Percentiles rank a stretch among this genome's conserved stretches.
phyloP scores from a whole-genome alignment of 2,113 vertebrate species.

The Chascanopsetta lugubris region DNA sequence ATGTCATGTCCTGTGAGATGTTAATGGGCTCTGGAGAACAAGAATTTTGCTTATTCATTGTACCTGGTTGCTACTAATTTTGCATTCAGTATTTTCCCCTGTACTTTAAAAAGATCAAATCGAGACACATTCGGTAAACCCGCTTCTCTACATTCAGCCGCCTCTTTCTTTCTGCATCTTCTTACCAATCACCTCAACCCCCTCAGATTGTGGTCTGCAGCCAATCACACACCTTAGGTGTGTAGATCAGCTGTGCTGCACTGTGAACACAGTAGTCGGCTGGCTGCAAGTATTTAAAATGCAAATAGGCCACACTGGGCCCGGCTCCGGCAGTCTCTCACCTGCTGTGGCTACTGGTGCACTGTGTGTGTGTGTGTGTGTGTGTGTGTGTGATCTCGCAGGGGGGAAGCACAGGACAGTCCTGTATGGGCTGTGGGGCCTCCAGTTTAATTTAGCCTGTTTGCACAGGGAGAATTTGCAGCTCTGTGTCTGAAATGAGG shows the following conservation, averaged over 20 bases:
- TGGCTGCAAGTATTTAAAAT: constrained; percentile 81
- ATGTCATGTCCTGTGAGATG: no score
- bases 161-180: constrained; percentile 30
- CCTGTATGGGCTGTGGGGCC: constrained; percentile 9
- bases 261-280: constrained; percentile 76
- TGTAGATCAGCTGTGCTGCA: constrained; percentile 79
- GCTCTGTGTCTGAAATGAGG: neutral
- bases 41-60: no score
- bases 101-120: no score
- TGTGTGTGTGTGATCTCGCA: constrained; percentile 47
- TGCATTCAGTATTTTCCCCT: no score
- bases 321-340: constrained; percentile 86
- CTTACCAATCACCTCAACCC: constrained; percentile 42
- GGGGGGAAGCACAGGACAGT: constrained; percentile 9
- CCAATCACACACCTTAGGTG: constrained; percentile 76
- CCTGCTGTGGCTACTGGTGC: constrained; percentile 67
- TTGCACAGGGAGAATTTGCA: neutral
- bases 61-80: no score
- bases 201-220: constrained; percentile 49
- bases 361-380: constrained; percentile 30
- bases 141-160: neutral
- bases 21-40: no score
- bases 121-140: neutral
- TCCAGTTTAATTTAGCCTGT: constrained; percentile 1
- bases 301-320: constrained; percentile 82